Evolutionary conservation across 2,797 vertebrate species (phyloP), one percentile per base, ranked within the genome.

Genomic region (Bryconaethiops microstoma): DNA sequence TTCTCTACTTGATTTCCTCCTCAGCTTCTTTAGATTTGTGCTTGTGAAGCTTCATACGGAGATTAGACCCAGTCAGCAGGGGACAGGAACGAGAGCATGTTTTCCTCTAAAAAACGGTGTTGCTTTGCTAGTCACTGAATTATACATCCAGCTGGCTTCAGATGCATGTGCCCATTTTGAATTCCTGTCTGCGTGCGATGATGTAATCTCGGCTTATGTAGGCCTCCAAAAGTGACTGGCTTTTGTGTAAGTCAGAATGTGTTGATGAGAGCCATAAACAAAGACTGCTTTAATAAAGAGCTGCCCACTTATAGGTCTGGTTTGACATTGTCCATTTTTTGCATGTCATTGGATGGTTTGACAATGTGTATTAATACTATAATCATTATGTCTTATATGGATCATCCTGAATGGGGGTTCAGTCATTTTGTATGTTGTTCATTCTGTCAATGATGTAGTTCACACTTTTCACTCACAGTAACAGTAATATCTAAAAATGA

Each of bases 141-240:
- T 77, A 76, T 83, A 64, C 74, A 73, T 80, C 78, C 74, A 72
- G 68, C 74, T 77, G 78, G 68, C 78, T 73, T 76, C 82, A 65
- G 73, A 76, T 55, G 60, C 29, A 60, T 76, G 65, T 57, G 60
- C 68, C 71, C 40, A 73, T 83, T 77, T 55, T 83, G 74, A 70
- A 54, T 67, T 59, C 60, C 48, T 74, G 75, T 76, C 74, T 71
- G 73, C 52, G 69, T 70, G 50, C 45, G 59, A 17, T 79, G 60
- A 79, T 65, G 72, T 72, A 72, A 76, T 13, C 60, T 8, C 40
- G 71, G 52, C 70, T 55, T n/a, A 35, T 39, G 25, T 16, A 8
- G 50, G 23, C 1, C 12, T 72, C 29, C 17, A 72, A 29, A 72
- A 57, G 70, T 72, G 25, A n/a, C 14, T 4, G 9, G 45, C 48